A percentile compares a stretch with the other conserved stretches of the same genome.
Evolutionary conservation across 2,797 vertebrate species (phyloP).

Genomic region (Pangasius djambal): DNA sequence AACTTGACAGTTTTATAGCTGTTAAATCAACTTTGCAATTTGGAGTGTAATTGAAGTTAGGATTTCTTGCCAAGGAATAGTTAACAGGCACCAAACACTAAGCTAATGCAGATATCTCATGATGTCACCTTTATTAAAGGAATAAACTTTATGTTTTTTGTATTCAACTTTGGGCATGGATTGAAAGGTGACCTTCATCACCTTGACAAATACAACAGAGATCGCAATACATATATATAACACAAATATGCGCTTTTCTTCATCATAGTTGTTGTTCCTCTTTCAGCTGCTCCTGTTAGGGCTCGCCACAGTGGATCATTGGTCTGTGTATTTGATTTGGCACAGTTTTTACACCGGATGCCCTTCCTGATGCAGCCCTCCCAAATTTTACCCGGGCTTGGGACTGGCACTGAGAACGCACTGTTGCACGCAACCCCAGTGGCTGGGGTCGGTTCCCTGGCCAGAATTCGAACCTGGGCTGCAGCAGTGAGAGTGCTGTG

Average conservation of each 20-base stretch:
- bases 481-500: no score
- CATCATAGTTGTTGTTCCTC: not conserved
- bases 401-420: no score
- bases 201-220: not conserved
- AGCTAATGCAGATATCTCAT: constrained; percentile 4
- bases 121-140: constrained; percentile 1
- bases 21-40: constrained; percentile 15
- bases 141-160: not conserved
- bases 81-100: not conserved
- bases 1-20: constrained; percentile 35
- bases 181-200: not conserved
- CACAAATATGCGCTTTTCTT: not conserved
- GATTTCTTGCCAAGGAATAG: constrained; percentile 16
- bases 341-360: no score
- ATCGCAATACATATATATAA: not conserved
- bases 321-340: no score
- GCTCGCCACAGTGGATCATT: no score
- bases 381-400: no score
- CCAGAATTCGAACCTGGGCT: no score
- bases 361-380: no score
- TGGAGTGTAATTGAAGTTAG: not conserved
- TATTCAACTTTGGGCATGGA: not conserved
- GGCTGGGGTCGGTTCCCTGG: no score
- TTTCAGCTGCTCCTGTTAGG: no score
- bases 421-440: no score